Base-by-base conservation (phyloP, 2,797 vertebrate species). In the Dendrocincla fuliginosa region DNA sequence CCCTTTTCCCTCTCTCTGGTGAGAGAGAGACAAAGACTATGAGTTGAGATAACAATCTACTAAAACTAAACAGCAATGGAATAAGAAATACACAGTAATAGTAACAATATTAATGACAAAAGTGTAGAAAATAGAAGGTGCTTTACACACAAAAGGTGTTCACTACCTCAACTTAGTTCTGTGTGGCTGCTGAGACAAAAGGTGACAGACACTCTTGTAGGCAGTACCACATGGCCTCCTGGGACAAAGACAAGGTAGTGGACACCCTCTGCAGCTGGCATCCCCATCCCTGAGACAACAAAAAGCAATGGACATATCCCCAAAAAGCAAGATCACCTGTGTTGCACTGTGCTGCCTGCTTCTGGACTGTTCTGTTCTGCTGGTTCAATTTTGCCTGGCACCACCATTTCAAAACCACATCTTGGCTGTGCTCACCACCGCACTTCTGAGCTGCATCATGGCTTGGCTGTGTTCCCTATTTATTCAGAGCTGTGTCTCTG, bases 201-300 rank as follows among this genome's bases (percentile, higher is more conserved):
- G 50, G 50, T 37, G 10, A 46, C 16, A 5, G 25, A 37, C 14
- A 19, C 33, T 68, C 25, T 37, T 24, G 11, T 37, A 63, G 39
- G 30, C 15, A 42, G 28, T 30, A 63, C 20, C 60, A 63, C 39
- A n/a, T 32, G 30, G 41, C 20, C 30, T 32, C 60, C 33, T 28
- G 27, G 32, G 35, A 60, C 35, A 57, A 77, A 46, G 73, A 52
- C 24, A 46, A 33, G 44, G 56, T 30, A 13, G 65, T 28, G 19
- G 65, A 68, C 20, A 50, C 33, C 23, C 27, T 50, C 33, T 33
- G 12, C 15, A n/a, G 30, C 41, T 14, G 16, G 25, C 16, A 15
- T 71, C 52, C 30, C 25, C 0, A 0, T 59, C 37, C 44, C 39
- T 0, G 1, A 53, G 65, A 27, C 25, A 41, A 2, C 33, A 17